These are phyloP conservation scores for Formica exsecta DNA, from an alignment of 1,140 invertebrate species.

Conservation along the genomic window DNA sequence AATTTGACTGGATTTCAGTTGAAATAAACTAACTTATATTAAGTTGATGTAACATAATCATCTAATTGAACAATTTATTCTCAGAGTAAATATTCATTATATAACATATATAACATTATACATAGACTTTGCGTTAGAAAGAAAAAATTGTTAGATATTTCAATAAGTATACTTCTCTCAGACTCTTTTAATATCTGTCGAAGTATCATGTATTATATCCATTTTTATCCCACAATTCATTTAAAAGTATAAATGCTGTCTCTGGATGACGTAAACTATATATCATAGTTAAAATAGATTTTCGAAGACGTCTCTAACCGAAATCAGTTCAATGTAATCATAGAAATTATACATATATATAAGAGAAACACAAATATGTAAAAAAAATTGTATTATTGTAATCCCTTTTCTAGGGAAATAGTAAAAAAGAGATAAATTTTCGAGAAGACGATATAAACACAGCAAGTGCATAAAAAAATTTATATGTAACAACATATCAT, in stretches of 20 bases:
- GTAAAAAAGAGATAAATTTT: neutral
- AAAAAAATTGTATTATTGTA: constrained; percentile 42
- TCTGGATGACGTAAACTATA: neutral
- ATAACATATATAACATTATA: too few species aligned
- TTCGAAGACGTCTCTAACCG: neutral
- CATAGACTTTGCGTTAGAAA: neutral
- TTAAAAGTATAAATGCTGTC: constrained; percentile 4
- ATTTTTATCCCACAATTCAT: constrained; percentile 13
- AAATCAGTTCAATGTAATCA: constrained; percentile 38
- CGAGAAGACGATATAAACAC: neutral
- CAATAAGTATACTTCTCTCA: neutral
- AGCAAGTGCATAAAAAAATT: constrained; percentile 8
- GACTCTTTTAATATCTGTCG: constrained; percentile 7
- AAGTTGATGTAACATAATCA: constrained; percentile 37
- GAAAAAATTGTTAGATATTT: neutral
- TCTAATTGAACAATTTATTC: constrained; percentile 12
- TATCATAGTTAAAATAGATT: neutral
- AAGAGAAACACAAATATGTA: constrained; percentile 25
- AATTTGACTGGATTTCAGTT: constrained; percentile 36
- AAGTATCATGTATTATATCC: neutral
- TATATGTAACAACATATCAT: constrained; percentile 57
- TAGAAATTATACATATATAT: constrained; percentile 23
- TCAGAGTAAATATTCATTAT: neutral
- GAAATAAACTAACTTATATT: constrained; percentile 40
- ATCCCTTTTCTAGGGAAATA: constrained; percentile 16